These are phyloP conservation scores for Crenuchus spilurus DNA, from an alignment of 2,797 vertebrate species.

Conservation along the genomic window DNA sequence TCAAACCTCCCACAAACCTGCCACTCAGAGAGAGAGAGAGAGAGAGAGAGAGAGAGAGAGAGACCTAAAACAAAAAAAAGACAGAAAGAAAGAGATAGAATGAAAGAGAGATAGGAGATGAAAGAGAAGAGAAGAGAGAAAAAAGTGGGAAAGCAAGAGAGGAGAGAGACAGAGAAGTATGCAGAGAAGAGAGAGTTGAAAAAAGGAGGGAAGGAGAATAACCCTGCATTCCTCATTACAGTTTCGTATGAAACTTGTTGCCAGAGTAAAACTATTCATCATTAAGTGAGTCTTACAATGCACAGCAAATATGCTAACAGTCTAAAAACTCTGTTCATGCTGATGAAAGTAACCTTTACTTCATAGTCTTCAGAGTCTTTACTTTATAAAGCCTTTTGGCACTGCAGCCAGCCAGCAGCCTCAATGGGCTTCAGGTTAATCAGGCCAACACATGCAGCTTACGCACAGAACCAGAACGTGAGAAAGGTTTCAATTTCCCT, in stretches of 20 bases:
- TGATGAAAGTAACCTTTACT: not conserved
- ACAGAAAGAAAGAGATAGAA: conserved; percentile 18
- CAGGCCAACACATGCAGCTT: conserved; percentile 4
- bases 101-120: not conserved
- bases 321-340: not conserved
- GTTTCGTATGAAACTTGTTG: too few relatives aligned
- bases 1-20: conserved; percentile 40
- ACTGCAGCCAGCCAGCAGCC: not conserved
- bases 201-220: too few relatives aligned
- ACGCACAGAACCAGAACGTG: conserved; percentile 12
- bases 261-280: not conserved
- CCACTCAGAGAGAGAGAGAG: conserved; percentile 33
- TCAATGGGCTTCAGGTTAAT: conserved; percentile 4
- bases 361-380: too few relatives aligned
- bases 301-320: not conserved
- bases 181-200: too few relatives aligned
- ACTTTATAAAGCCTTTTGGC: not conserved
- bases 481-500: conserved; percentile 14
- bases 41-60: conserved; percentile 20
- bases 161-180: too few relatives aligned
- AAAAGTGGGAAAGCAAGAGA: too few relatives aligned
- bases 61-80: too few relatives aligned
- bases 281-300: not conserved
- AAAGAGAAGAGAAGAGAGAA: too few relatives aligned
- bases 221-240: too few relatives aligned